Conservation (phyloP, 2,888 invertebrate species). For the Acanthococcus lagerstroemiae region DNA sequence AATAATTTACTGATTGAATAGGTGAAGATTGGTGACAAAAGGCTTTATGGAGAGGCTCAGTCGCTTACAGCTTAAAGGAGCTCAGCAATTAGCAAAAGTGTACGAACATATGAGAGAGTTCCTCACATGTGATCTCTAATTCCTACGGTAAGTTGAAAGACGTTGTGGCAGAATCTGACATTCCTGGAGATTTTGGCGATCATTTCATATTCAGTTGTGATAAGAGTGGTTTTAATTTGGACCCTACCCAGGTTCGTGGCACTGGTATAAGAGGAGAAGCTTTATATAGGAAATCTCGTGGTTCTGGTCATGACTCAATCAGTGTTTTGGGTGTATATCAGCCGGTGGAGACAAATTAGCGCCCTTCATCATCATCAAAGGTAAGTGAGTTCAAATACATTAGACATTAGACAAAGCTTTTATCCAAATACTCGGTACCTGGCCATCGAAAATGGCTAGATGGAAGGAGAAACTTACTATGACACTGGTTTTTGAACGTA, state of each 20-base stretch:
- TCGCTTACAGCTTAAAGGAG: background rate
- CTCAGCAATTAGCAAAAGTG: background rate
- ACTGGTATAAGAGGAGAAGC: slow-evolving; percentile 37
- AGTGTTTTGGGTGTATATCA: slow-evolving; percentile 37
- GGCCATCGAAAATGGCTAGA: slow-evolving; percentile 38
- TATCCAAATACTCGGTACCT: background rate
- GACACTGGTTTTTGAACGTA: slow-evolving; percentile 24
- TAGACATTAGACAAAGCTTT: background rate
- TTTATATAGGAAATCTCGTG: slow-evolving; percentile 36
- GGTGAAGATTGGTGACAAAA: background rate
- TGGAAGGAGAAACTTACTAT: slow-evolving; percentile 35
- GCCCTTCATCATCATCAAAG: slow-evolving; percentile 38
- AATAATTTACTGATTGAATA: background rate
- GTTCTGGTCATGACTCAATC: slow-evolving; percentile 37
- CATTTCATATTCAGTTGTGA: background rate
- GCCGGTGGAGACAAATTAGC: slow-evolving; percentile 37
- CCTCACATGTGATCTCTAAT: background rate
- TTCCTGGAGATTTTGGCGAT: background rate
- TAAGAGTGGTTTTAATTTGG: slow-evolving; percentile 34
- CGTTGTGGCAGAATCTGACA: background rate
- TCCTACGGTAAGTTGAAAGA: background rate
- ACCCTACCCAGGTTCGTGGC: slow-evolving; percentile 36
- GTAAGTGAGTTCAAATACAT: slow-evolving; percentile 36
- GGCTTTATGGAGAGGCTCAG: background rate
- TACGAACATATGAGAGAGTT: background rate